Percentiles rank a stretch among this genome's conserved stretches.
Evolutionary conservation across 2,113 vertebrate species (phyloP).

Genomic region (Circaetus cinerascens): DNA sequence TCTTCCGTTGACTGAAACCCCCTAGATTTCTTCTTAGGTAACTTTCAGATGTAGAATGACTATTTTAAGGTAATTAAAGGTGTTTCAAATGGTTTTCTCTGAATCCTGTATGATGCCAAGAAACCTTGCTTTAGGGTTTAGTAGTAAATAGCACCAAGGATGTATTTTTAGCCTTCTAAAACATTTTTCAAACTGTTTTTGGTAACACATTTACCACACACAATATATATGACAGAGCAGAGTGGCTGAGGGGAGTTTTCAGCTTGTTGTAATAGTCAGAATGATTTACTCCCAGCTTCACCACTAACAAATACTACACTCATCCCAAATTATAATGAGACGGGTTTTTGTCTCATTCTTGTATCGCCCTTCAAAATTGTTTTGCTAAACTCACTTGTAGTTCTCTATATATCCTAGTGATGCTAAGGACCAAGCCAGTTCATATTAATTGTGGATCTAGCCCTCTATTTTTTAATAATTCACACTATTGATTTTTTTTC

Average conservation of each 20-base stretch:
- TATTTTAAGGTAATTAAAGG: not conserved
- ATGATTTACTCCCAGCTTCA: not conserved
- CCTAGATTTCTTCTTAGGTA: not conserved
- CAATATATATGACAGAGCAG: not conserved
- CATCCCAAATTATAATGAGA: not conserved
- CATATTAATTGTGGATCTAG: not conserved
- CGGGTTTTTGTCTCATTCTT: not conserved
- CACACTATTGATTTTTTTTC: not conserved
- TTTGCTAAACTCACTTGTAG: not conserved
- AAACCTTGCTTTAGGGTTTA: not conserved
- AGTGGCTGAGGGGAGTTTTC: not conserved
- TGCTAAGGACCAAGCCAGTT: not conserved
- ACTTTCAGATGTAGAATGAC: not conserved
- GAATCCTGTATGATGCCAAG: not conserved
- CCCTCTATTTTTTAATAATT: conserved; percentile 17
- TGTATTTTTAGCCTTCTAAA: not conserved
- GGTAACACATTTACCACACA: not conserved
- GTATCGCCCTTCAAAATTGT: not conserved
- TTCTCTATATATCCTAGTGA: not conserved
- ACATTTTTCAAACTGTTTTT: not conserved
- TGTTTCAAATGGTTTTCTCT: not conserved
- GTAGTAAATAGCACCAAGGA: not conserved
- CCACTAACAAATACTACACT: not conserved
- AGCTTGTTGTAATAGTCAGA: not conserved
- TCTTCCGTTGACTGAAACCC: not conserved